phyloP scores from a whole-genome alignment of 2,797 vertebrate species.

The Lagorchestes hirsutus region DNA sequence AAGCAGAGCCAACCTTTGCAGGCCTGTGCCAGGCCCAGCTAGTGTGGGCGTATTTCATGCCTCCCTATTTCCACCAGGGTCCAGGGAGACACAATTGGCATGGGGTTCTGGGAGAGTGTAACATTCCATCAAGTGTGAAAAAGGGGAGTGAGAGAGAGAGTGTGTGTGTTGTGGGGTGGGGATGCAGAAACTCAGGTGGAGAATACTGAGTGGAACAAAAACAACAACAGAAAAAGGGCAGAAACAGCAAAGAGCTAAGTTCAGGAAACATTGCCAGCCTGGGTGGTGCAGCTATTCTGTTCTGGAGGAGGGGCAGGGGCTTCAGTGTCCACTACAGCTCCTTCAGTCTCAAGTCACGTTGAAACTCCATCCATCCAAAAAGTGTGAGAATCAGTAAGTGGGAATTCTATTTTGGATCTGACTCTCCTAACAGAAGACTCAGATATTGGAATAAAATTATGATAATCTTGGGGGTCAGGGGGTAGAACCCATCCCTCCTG shows the following conservation, averaged over 20 bases:
- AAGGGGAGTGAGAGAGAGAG: no score
- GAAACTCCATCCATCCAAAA: background rate
- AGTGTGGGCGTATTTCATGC: background rate
- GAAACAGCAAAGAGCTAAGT: background rate
- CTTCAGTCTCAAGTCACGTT: background rate
- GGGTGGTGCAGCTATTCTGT: background rate
- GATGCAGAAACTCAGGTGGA: background rate
- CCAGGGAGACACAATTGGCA: no score
- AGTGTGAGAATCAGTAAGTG: background rate
- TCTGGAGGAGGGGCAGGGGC: background rate
- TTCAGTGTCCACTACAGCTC: no score
- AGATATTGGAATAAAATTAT: background rate
- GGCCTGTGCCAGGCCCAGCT: background rate
- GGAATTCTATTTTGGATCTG: background rate
- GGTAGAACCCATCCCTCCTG: background rate
- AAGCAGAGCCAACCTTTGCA: background rate
- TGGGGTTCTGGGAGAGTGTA: no score
- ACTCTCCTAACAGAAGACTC: background rate
- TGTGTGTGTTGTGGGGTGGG: no score
- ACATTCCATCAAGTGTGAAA: background rate
- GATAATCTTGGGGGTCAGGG: background rate
- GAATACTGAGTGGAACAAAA: background rate
- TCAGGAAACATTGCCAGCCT: fast-evolving
- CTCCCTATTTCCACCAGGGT: background rate
- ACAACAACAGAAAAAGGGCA: background rate